Evolutionary conservation across 2,113 vertebrate species (phyloP).

Genomic region (Pelodiscus sinensis): DNA sequence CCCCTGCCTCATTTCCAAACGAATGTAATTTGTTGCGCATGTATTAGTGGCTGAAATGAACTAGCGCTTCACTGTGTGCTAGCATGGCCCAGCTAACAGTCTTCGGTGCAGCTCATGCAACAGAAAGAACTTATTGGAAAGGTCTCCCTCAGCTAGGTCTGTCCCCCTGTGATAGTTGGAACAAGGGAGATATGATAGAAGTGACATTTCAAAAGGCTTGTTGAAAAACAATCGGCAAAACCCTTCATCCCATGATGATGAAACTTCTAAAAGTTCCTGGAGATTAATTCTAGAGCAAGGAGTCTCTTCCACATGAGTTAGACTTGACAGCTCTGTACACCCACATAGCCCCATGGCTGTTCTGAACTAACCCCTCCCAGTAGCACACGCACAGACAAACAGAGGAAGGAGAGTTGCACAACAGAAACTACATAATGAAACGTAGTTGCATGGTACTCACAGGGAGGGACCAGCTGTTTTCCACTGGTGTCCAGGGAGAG

Average conservation of each 20-base stretch:
- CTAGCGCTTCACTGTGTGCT: not conserved
- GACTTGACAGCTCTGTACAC: not conserved
- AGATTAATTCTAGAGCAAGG: not conserved
- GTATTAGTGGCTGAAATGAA: not conserved
- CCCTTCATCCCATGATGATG: not conserved
- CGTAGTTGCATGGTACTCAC: not conserved
- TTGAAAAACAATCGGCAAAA: not conserved
- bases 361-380: constrained; percentile 5
- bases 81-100: not conserved
- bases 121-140: accelerated
- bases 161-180: not conserved
- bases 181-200: not conserved
- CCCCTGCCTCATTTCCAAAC: not conserved
- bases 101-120: not conserved
- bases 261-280: not conserved
- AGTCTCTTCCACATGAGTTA: not conserved
- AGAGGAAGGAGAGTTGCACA: constrained; percentile 38
- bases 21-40: not conserved
- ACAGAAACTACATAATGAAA: constrained; percentile 15
- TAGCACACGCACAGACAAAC: not conserved
- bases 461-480: constrained; percentile 16
- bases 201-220: not conserved
- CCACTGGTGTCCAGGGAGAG: not conserved
- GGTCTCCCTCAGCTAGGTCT: not conserved
- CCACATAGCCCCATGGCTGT: not conserved